phyloP scores from a whole-genome alignment of 2,797 vertebrate species.

The Muscicapa comitata region DNA sequence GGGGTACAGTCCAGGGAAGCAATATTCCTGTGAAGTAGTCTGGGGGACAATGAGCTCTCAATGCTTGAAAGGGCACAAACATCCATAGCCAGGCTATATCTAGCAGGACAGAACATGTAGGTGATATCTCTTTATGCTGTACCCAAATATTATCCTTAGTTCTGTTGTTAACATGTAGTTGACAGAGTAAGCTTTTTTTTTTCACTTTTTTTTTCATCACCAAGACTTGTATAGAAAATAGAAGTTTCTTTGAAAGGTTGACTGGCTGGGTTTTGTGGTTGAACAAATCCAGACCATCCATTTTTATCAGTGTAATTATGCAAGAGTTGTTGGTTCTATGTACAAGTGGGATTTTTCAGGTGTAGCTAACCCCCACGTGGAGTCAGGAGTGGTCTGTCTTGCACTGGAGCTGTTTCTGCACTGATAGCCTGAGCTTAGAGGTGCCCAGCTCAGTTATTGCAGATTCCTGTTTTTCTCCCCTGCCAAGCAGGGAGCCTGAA shows the following conservation, averaged over 20 bases:
- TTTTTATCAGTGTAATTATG: neutral
- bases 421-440: neutral
- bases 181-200: neutral
- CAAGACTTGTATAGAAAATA: accelerated
- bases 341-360: neutral
- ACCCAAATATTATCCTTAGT: neutral
- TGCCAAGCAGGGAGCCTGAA: neutral
- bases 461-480: neutral
- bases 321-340: neutral
- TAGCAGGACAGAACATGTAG: neutral
- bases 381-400: neutral
- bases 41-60: neutral
- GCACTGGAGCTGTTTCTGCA: neutral
- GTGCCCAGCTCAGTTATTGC: neutral
- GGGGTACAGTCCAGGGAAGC: neutral
- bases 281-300: neutral
- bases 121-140: neutral
- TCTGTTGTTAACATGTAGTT: neutral
- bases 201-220: accelerated
- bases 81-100: neutral
- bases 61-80: neutral
- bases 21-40: neutral
- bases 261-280: neutral
- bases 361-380: neutral
- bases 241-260: neutral